Percentiles rank a stretch among this genome's conserved stretches.
Conservation (phyloP, 2,797 vertebrate species). For the Hephaestus fuliginosus region DNA sequence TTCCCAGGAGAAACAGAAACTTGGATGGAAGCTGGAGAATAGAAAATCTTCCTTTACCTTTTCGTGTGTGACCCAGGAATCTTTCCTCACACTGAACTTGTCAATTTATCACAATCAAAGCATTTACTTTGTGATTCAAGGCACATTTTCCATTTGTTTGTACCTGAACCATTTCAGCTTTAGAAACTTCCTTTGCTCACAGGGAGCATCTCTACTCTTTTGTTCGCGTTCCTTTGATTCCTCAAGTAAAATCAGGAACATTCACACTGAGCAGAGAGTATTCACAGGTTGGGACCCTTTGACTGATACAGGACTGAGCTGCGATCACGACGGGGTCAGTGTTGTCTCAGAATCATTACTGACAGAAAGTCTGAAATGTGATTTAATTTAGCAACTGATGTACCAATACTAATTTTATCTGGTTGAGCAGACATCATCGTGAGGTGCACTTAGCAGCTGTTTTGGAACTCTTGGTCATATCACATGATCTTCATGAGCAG, state of each 20-base stretch:
- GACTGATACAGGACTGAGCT: not conserved
- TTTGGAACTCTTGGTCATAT: not conserved
- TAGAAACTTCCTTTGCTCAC: slow-evolving; percentile 7
- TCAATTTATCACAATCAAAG: slow-evolving; percentile 6
- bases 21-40: not conserved
- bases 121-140: slow-evolving; percentile 29
- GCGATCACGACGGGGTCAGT: not conserved
- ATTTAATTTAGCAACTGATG: not conserved
- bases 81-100: not conserved
- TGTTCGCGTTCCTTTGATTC: slow-evolving; percentile 3
- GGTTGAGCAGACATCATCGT: not conserved
- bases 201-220: not conserved
- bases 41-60: not conserved
- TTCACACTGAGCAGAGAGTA: not conserved
- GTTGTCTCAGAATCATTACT: not conserved
- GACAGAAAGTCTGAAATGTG: not conserved
- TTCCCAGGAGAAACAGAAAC: not conserved
- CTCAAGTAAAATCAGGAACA: not conserved
- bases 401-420: not conserved
- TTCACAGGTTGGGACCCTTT: not conserved
- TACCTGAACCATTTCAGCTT: not conserved
- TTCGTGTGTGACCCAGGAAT: not conserved
- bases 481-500: not conserved
- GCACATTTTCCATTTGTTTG: slow-evolving; percentile 55
- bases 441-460: not conserved